Base-by-base conservation (phyloP, 2,113 vertebrate species). In the Cacatua alba region DNA sequence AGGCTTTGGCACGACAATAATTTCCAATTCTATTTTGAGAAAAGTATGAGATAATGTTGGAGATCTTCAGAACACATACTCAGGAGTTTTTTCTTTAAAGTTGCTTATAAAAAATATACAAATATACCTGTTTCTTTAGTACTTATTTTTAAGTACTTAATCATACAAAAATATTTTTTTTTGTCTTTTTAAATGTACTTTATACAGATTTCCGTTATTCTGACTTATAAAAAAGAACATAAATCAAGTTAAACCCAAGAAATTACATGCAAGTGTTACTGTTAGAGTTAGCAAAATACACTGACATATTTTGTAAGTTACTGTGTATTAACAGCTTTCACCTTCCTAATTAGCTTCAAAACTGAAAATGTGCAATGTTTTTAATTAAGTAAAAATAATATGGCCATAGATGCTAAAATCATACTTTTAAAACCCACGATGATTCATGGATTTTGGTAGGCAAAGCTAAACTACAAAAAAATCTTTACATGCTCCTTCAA, bases 231-330 rank as follows among this genome's bases (percentile, higher is more conserved):
- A 88, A 78, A 88, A 81, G 18, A 67, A 93, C 3, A 4, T 93
- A 88, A 94, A 92, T 94, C 81, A 55, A 72, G 39, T 77, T 88
- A 69, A 86, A 49, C 21, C 17, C 41, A 29, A 83, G 53, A 92
- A 96, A 95, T 89, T 68, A 75, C 55, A 78, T 7, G 12, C 60
- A 90, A 94, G 60, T 95, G 86, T 78, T 90, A 94, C 65, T 67
- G 80, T 9, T n/a, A 29, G 49, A 96, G 51, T 92, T 75, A 88
- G 72, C 44, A 90, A 95, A 95, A 93, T 37, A 81, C 35, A 82
- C 46, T 53, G 87, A 88, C 63, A n/a, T 88, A 70, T 86, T 96
- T 92, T 81, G 83, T 51, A 78, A 57, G 48, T 86, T 80, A 70
- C 82, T 43, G 26, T 46, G 79, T 43, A 88, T 81, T 85, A 92